Evolutionary conservation across 2,797 vertebrate genomes (phyloP), one percentile per base, ranked within the genome.

Genomic region (Acropternis orthonyx): DNA sequence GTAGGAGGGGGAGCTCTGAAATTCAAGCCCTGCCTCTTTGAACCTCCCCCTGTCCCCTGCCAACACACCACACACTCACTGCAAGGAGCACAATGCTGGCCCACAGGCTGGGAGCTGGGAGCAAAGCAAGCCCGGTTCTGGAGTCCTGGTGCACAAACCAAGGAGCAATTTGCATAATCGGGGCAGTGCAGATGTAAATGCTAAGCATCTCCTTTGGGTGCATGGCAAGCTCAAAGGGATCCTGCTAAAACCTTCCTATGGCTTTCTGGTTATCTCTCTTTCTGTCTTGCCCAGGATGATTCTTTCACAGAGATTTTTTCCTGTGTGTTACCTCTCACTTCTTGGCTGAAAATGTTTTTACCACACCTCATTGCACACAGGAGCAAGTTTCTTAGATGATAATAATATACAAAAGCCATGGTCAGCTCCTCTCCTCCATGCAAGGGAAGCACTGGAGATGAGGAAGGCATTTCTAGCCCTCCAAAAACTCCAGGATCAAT

Each of bases 401-500:
- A 28, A 8, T 4, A 12, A 7, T 5, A 26, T n/a, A 11, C 16
- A 21, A 75, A 84, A 80, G 19, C 19, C 7, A 3, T 14, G 36
- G 6, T 46, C 21, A 76, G 67, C 7, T 76, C 37, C 28, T 87
- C 49, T 71, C 27, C 39, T 59, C 34, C 1, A 0, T 6, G 34
- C 43, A 36, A 26, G 36, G 34, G 49, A 36, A 24, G 23, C 14
- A 12, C 36, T 48, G 71, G 41, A 26, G 37, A 10, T 15, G 46
- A 54, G 30, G 27, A 61, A 54, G 43, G 41, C 37, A 44, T 26
- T n/a, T 44, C 52, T 6, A 76, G 14, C 6, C 12, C 43, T 4
- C 14, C 0, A 0, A 10, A 10, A 67, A 49, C 14, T 11, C 13
- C 1, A 0, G 32, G 20, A 56, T 30, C 17, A 13, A 2, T 1